These are phyloP conservation scores for Graptemys geographica DNA, from an alignment of 2,797 vertebrate species.

Conservation along the genomic window DNA sequence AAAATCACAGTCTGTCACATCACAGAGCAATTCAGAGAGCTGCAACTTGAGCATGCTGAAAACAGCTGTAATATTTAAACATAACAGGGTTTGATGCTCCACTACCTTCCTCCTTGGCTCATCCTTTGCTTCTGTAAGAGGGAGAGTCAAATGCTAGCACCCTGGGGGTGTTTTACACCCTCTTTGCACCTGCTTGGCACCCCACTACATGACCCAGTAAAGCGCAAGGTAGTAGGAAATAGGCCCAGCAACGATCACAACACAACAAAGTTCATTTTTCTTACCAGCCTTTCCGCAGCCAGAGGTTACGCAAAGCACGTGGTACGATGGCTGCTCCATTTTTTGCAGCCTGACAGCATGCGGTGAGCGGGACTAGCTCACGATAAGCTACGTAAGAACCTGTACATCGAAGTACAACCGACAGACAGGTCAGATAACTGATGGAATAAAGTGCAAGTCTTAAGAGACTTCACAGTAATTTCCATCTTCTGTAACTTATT, in stretches of 20 bases:
- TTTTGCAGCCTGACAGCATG: background rate
- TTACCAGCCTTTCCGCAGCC: background rate
- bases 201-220: background rate
- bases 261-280: background rate
- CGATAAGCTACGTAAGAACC: background rate
- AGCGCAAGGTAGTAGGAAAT: background rate
- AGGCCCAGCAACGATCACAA: background rate
- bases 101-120: background rate
- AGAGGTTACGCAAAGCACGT: background rate
- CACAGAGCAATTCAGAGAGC: background rate
- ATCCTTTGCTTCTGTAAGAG: background rate
- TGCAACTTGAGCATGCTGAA: background rate
- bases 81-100: background rate
- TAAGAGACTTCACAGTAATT: conserved; percentile 42
- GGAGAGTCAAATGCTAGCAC: background rate
- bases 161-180: background rate
- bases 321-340: background rate
- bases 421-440: fast-evolving
- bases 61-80: background rate
- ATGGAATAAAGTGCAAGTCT: background rate
- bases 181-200: background rate
- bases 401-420: background rate
- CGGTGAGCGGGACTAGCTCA: background rate
- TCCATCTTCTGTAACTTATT: conserved; percentile 57
- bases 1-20: background rate